Evolutionary conservation across 2,888 invertebrate species (phyloP).

Genomic region (Epicampocera succincta): DNA sequence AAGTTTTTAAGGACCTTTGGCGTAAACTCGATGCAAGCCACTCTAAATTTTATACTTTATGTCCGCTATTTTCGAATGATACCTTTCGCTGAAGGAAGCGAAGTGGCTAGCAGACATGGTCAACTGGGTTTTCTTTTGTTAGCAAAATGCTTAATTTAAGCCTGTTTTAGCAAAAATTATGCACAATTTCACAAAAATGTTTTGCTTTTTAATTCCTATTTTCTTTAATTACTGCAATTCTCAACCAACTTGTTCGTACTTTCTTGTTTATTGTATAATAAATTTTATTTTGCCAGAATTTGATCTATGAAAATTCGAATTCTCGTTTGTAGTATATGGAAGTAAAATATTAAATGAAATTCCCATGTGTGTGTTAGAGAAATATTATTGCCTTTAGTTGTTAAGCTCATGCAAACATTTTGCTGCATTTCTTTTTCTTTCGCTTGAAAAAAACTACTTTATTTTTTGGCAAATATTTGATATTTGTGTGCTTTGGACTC

Average conservation of each 20-base stretch:
- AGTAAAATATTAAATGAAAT: constrained; percentile 56
- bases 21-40: too few relatives aligned
- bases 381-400: constrained; percentile 58
- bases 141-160: too few relatives aligned
- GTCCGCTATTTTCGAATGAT: too few relatives aligned
- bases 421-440: constrained; percentile 1
- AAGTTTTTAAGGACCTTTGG: too few relatives aligned
- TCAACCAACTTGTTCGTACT: not conserved
- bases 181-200: not conserved
- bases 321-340: too few relatives aligned
- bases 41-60: too few relatives aligned
- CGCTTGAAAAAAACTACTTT: not conserved
- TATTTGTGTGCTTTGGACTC: constrained; percentile 13
- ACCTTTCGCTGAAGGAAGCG: too few relatives aligned
- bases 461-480: constrained; percentile 19
- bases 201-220: too few relatives aligned
- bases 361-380: constrained; percentile 53
- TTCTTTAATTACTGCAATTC: not conserved
- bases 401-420: constrained; percentile 20
- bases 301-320: constrained; percentile 23
- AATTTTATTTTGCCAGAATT: constrained; percentile 1
- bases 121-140: too few relatives aligned
- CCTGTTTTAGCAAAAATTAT: too few relatives aligned
- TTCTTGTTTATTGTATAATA: not conserved
- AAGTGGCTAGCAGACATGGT: too few relatives aligned